These are phyloP conservation scores for Entelurus aequoreus DNA, from an alignment of 2,113 vertebrate genomes.

Conservation along the genomic window DNA sequence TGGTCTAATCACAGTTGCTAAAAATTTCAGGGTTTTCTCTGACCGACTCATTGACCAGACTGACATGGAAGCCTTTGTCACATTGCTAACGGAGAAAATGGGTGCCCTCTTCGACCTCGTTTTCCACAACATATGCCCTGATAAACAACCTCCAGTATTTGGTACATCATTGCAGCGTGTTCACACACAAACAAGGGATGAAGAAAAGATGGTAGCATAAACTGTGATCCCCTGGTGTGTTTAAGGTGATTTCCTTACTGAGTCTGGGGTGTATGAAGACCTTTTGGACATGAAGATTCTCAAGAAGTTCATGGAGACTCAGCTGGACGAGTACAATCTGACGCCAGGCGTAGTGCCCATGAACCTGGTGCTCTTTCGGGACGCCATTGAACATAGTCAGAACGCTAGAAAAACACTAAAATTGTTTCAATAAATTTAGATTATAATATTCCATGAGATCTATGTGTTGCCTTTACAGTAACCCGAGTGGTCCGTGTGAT, in stretches of 20 bases:
- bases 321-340: slow-evolving; percentile 78
- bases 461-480: slow-evolving; percentile 54
- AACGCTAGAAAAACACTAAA: neutral
- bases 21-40: slow-evolving; percentile 80
- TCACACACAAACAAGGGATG: neutral
- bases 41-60: slow-evolving; percentile 78
- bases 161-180: slow-evolving; percentile 57
- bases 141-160: slow-evolving; percentile 78
- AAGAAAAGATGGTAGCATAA: neutral
- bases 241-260: slow-evolving; percentile 81
- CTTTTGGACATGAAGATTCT: slow-evolving; percentile 72
- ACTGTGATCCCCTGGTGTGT: neutral
- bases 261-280: slow-evolving; percentile 79
- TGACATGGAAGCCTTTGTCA: slow-evolving; percentile 77
- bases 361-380: slow-evolving; percentile 81
- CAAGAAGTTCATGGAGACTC: slow-evolving; percentile 78
- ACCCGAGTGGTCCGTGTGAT: slow-evolving; percentile 82
- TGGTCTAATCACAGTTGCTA: slow-evolving; percentile 1
- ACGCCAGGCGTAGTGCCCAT: slow-evolving; percentile 75
- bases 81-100: slow-evolving; percentile 76
- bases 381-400: slow-evolving; percentile 83
- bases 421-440: too few relatives aligned
- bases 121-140: slow-evolving; percentile 81
- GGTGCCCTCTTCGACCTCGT: slow-evolving; percentile 77
- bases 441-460: neutral